phyloP scores from a whole-genome alignment of 1,140 invertebrate genomes.

The Saccostrea cuccullata region DNA sequence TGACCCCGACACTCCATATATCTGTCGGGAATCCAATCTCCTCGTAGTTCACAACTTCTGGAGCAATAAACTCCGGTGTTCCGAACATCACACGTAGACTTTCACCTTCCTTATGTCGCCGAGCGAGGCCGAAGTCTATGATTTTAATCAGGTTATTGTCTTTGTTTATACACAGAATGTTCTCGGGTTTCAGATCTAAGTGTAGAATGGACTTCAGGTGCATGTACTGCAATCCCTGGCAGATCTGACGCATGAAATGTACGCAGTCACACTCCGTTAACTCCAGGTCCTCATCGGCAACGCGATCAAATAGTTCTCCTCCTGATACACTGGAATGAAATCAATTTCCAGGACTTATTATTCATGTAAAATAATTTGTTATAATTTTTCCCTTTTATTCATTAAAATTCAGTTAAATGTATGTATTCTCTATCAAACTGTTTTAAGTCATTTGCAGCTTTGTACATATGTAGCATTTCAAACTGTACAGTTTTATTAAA shows the following conservation, averaged over 20 bases:
- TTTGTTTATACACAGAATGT: slow-evolving; percentile 93
- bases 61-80: slow-evolving; percentile 95
- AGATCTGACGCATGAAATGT: slow-evolving; percentile 94
- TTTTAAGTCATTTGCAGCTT: too few relatives aligned
- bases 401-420: too few relatives aligned
- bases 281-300: slow-evolving; percentile 94
- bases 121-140: slow-evolving; percentile 65
- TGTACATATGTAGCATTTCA: too few relatives aligned
- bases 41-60: slow-evolving; percentile 95
- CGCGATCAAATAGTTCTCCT: slow-evolving; percentile 94
- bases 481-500: too few relatives aligned
- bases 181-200: slow-evolving; percentile 95
- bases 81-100: slow-evolving; percentile 90
- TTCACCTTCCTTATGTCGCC: slow-evolving; percentile 83
- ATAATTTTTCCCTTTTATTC: too few relatives aligned
- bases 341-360: not conserved
- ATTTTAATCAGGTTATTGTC: slow-evolving; percentile 82
- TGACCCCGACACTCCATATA: slow-evolving; percentile 97
- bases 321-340: slow-evolving; percentile 87
- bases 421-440: too few relatives aligned
- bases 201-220: slow-evolving; percentile 91
- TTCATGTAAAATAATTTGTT: not conserved
- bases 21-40: slow-evolving; percentile 90
- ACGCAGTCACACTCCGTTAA: slow-evolving; percentile 94
- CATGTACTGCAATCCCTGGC: slow-evolving; percentile 93